Percentiles rank a stretch among this genome's conserved stretches.
Evolutionary conservation across 2,888 invertebrate genomes (phyloP).

Genomic region (Chloromyia formosa): DNA sequence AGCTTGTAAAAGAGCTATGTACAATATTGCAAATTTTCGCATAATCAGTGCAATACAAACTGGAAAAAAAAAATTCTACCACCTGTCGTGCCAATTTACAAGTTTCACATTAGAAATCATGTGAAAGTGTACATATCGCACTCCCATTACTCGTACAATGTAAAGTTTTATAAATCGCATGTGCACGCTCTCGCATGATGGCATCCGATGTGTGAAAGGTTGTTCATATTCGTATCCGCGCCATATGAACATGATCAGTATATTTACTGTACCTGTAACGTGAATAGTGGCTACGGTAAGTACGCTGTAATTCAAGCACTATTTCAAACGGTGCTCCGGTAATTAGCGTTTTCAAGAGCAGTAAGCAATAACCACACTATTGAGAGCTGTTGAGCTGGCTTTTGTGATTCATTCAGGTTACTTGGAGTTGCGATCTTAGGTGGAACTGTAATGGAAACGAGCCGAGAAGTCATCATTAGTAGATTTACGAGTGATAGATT

Average conservation of each 20-base stretch:
- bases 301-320: constrained; percentile 13
- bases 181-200: constrained; percentile 16
- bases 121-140: constrained; percentile 29
- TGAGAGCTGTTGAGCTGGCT: neutral
- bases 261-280: neutral
- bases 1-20: too few relatives aligned
- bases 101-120: constrained; percentile 37
- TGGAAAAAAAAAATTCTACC: constrained; percentile 33
- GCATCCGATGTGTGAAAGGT: constrained; percentile 27
- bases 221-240: constrained; percentile 2
- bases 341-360: constrained; percentile 41
- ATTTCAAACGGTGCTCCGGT: constrained; percentile 31
- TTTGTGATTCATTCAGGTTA: neutral
- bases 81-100: constrained; percentile 37
- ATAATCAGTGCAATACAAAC: constrained; percentile 15
- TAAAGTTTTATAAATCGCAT: constrained; percentile 15
- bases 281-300: neutral
- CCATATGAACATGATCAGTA: neutral
- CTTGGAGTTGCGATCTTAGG: constrained; percentile 2
- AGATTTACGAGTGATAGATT: neutral
- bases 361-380: constrained; percentile 27
- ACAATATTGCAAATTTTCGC: constrained; percentile 27
- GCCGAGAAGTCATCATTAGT: constrained; percentile 11
- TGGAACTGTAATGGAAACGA: constrained; percentile 31
- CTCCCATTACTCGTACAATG: neutral